Conservation (phyloP, 2,113 vertebrate genomes). For the Amazona vittata region DNA sequence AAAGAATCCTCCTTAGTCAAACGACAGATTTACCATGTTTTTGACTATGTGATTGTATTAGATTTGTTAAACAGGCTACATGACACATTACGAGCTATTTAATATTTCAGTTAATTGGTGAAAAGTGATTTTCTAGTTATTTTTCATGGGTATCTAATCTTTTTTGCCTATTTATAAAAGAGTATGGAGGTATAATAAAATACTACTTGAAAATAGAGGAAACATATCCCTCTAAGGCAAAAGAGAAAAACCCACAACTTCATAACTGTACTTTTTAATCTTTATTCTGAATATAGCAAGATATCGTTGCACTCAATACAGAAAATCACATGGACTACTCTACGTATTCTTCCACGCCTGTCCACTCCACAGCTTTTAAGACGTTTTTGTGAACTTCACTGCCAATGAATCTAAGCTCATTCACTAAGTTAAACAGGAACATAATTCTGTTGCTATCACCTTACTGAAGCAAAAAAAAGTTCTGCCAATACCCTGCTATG, state of each 20-base stretch:
- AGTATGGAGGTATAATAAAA: not conserved
- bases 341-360: not conserved
- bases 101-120: not conserved
- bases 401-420: slow-evolving; percentile 14
- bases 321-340: slow-evolving; percentile 24
- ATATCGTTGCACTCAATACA: not conserved
- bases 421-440: not conserved
- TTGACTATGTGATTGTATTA: not conserved
- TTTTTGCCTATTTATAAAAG: not conserved
- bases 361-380: slow-evolving; percentile 24
- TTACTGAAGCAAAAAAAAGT: not conserved
- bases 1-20: not conserved
- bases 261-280: not conserved
- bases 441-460: not conserved
- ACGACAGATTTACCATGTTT: not conserved
- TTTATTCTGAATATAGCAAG: not conserved
- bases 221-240: not conserved
- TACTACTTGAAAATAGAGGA: not conserved
- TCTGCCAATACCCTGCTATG: not conserved
- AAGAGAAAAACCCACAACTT: not conserved
- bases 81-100: not conserved
- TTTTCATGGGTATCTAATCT: not conserved
- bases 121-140: not conserved
- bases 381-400: not conserved
- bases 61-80: not conserved